A percentile compares a stretch with the other conserved stretches of the same genome.
phyloP scores from a whole-genome alignment of 2,113 vertebrate genomes.

The Gasterosteus aculeatus region DNA sequence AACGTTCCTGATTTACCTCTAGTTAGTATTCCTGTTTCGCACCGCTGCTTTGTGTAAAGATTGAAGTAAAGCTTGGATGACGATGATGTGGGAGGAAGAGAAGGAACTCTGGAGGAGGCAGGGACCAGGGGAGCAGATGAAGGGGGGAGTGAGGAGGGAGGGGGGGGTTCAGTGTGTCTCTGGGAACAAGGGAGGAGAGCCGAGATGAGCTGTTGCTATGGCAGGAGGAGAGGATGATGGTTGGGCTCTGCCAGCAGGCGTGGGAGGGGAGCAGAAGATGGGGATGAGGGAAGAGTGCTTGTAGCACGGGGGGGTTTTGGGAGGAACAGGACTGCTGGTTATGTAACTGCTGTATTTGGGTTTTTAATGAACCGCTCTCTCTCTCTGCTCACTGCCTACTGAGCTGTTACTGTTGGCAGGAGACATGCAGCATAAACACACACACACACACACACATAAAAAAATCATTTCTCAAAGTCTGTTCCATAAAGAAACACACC shows the following conservation, averaged over 20 bases:
- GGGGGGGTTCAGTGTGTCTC: slow-evolving; percentile 43
- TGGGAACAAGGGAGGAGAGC: slow-evolving; percentile 63
- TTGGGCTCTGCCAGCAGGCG: slow-evolving; percentile 63
- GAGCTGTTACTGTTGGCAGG: slow-evolving; percentile 77
- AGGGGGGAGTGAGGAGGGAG: slow-evolving; percentile 21
- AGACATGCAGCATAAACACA: slow-evolving; percentile 56
- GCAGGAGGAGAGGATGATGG: slow-evolving; percentile 70
- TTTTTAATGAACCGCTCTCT: slow-evolving; percentile 78
- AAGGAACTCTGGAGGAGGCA: slow-evolving; percentile 49
- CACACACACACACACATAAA: slow-evolving; percentile 16
- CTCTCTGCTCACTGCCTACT: slow-evolving; percentile 71
- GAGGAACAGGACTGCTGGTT: slow-evolving; percentile 73
- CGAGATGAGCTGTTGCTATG: slow-evolving; percentile 74
- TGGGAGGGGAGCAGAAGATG: slow-evolving; percentile 57
- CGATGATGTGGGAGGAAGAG: slow-evolving; percentile 48
- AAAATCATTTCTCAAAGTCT: slow-evolving; percentile 49
- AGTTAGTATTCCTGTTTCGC: slow-evolving; percentile 56
- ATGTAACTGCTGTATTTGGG: slow-evolving; percentile 74
- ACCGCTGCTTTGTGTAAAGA: slow-evolving; percentile 39
- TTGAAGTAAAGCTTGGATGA: slow-evolving; percentile 52
- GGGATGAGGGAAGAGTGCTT: slow-evolving; percentile 63
- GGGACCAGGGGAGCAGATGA: slow-evolving; percentile 51
- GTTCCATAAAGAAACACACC: slow-evolving; percentile 40
- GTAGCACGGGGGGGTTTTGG: slow-evolving; percentile 57
- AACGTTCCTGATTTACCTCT: slow-evolving; percentile 39